Conservation (phyloP, 2,888 invertebrate species). For the Linyphia triangularis region DNA sequence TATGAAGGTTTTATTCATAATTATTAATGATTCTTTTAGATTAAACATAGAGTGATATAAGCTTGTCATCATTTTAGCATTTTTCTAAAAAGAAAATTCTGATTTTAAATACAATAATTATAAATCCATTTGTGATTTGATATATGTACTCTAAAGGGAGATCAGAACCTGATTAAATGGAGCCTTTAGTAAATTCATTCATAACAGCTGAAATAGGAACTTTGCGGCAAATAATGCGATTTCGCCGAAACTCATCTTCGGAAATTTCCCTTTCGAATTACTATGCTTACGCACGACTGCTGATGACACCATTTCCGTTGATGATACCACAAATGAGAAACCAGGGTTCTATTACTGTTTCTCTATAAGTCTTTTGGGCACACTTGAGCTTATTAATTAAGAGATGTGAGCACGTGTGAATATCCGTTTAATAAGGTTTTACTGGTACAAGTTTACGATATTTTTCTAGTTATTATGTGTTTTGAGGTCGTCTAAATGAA, state of each 20-base stretch:
- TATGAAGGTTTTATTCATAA: too few species aligned
- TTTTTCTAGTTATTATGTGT: not conserved
- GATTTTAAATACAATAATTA: too few species aligned
- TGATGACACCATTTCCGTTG: conserved; percentile 30
- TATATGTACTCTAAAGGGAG: not conserved
- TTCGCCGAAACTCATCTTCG: conserved; percentile 9
- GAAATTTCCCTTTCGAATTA: conserved; percentile 44
- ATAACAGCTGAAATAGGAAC: conserved; percentile 15
- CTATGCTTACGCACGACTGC: conserved; percentile 1
- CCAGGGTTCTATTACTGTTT: not conserved
- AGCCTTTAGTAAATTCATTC: conserved; percentile 17
- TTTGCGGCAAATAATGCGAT: conserved; percentile 4
- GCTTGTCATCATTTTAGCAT: too few species aligned
- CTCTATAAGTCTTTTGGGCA: not conserved
- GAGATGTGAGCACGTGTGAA: not conserved
- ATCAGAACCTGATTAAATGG: not conserved
- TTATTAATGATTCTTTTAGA: too few species aligned
- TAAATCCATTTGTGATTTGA: not conserved
- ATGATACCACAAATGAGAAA: not conserved
- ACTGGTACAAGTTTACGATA: not conserved
- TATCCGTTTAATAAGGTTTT: not conserved
- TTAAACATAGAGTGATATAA: too few species aligned
- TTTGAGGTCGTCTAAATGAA: not conserved
- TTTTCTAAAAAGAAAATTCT: too few species aligned
- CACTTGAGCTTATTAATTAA: not conserved